Evolutionary conservation across 2,797 vertebrate genomes (phyloP).

Genomic region (Eptatretus atami): DNA sequence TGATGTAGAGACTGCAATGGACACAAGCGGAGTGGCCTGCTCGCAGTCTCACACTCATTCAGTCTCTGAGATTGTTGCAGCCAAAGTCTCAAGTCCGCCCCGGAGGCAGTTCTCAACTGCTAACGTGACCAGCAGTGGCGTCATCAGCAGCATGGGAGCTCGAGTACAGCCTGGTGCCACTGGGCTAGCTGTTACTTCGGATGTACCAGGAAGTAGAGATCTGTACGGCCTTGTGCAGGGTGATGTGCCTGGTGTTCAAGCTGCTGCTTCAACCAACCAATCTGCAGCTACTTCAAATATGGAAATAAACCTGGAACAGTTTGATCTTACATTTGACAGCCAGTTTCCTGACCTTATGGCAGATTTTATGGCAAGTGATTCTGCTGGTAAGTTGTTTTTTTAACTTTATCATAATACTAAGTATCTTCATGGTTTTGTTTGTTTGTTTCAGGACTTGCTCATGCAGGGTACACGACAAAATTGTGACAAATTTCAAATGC

Average conservation of each 20-base stretch:
- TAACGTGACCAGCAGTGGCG: neutral
- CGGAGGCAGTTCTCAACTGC: conserved; percentile 1
- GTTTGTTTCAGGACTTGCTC: no score
- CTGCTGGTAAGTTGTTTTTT: neutral
- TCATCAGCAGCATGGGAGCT: neutral
- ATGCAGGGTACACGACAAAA: no score
- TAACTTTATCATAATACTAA: no score
- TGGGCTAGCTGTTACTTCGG: conserved; percentile 10
- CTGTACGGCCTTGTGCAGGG: conserved; percentile 12
- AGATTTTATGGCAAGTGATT: conserved; percentile 90
- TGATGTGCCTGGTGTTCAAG: conserved; percentile 9
- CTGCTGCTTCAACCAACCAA: conserved; percentile 7
- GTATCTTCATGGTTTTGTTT: no score
- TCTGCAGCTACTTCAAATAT: conserved; percentile 22
- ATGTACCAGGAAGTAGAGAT: conserved; percentile 10
- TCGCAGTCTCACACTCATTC: neutral
- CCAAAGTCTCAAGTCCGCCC: neutral
- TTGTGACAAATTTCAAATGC: no score
- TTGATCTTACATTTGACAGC: conserved; percentile 96
- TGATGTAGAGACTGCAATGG: conserved; percentile 16
- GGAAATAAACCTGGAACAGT: conserved; percentile 97
- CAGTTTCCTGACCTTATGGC: conserved; percentile 98
- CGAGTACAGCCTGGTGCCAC: neutral
- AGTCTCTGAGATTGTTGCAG: neutral
- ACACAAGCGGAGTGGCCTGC: conserved; percentile 12